phyloP scores from a whole-genome alignment of 2,888 invertebrate species.

The Drosophila greeni region DNA sequence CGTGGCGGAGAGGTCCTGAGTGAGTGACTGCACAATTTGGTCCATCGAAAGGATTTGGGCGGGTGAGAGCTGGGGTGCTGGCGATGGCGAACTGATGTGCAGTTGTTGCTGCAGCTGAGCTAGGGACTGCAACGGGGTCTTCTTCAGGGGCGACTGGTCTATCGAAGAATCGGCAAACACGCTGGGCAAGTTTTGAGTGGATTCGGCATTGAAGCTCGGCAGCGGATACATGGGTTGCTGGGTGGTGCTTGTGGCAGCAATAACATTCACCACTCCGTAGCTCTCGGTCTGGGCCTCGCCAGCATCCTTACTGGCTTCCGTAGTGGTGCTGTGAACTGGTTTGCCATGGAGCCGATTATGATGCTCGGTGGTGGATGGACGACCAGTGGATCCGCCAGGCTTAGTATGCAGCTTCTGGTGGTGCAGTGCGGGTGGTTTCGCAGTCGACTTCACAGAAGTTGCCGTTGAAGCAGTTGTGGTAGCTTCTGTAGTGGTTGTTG shows the following conservation, averaged over 20 bases:
- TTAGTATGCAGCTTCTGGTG: constrained; percentile 53
- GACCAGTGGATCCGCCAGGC: constrained; percentile 31
- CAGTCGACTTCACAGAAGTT: constrained; percentile 37
- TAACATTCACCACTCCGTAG: constrained; percentile 52
- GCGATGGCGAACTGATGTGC: constrained; percentile 45
- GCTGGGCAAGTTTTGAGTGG: constrained; percentile 32
- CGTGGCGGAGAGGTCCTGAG: constrained; percentile 56
- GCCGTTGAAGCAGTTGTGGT: constrained; percentile 23
- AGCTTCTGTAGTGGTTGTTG: constrained; percentile 43
- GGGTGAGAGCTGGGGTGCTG: constrained; percentile 55
- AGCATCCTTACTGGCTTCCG: constrained; percentile 44
- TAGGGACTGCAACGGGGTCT: constrained; percentile 58
- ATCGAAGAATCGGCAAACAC: constrained; percentile 18
- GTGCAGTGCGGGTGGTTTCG: constrained; percentile 45
- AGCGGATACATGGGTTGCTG: constrained; percentile 65
- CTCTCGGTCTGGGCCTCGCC: constrained; percentile 25
- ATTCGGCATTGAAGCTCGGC: constrained; percentile 57
- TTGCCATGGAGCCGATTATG: constrained; percentile 52
- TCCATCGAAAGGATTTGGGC: constrained; percentile 75
- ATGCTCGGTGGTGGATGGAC: constrained; percentile 43
- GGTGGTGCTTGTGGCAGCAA: constrained; percentile 41
- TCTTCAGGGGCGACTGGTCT: constrained; percentile 47
- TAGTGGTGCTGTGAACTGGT: constrained; percentile 48
- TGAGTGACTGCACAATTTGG: constrained; percentile 75
- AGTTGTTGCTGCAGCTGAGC: constrained; percentile 57